A percentile compares a stretch with the other conserved stretches of the same genome.
phyloP scores from a whole-genome alignment of 2,888 invertebrate genomes.

The Erebia ligea region DNA sequence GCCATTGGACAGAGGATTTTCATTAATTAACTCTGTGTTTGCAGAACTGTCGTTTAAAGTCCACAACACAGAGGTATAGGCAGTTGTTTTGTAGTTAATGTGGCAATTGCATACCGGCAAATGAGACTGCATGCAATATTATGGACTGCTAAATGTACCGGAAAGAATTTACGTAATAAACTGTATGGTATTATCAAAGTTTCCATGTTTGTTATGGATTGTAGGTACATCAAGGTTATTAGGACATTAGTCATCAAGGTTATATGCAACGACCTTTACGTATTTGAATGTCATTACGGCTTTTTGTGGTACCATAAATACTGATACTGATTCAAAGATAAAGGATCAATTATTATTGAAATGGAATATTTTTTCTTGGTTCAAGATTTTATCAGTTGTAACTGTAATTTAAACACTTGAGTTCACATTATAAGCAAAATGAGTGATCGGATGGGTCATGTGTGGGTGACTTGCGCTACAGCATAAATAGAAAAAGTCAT shows the following conservation, averaged over 20 bases:
- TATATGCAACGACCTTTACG: background rate
- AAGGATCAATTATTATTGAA: background rate
- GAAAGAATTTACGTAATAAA: conserved; percentile 17
- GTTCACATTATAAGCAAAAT: background rate
- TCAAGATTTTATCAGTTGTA: background rate
- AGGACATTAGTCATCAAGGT: conserved; percentile 6
- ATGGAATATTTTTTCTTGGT: background rate
- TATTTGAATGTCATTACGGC: background rate
- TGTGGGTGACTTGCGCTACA: background rate
- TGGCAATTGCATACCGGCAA: conserved; percentile 20
- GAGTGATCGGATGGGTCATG: background rate
- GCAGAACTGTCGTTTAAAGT: conserved; percentile 40
- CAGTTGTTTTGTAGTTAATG: conserved; percentile 30
- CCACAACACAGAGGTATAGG: conserved; percentile 28
- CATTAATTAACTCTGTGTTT: conserved; percentile 59
- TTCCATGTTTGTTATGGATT: conserved; percentile 1
- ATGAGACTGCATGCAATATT: conserved; percentile 23
- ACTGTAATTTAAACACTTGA: background rate
- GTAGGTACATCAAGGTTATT: too few species aligned
- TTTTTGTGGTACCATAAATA: conserved; percentile 5
- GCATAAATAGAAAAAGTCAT: too few species aligned
- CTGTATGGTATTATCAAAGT: conserved; percentile 40
- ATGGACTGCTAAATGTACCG: conserved; percentile 14
- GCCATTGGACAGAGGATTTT: conserved; percentile 61
- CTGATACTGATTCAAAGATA: background rate